Evolutionary conservation across 2,888 invertebrate species (phyloP).

Genomic region (Salpingus planirostris): DNA sequence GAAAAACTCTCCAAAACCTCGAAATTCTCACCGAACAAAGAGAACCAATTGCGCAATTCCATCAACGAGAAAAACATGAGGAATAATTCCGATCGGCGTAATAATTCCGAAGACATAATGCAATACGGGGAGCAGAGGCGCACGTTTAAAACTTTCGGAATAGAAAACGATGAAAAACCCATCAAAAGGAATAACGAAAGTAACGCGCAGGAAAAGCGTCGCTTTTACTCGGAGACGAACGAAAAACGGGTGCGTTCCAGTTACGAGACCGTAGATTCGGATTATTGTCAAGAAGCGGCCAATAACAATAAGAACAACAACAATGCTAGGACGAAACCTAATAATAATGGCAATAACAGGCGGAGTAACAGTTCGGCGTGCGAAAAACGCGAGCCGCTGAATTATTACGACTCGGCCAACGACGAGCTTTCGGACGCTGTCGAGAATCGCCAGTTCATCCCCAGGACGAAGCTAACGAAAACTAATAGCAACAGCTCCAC

Average conservation of each 20-base stretch:
- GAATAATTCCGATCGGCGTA: slow-evolving; percentile 22
- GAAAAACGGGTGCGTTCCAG: slow-evolving; percentile 30
- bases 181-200: slow-evolving; percentile 15
- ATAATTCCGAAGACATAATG: slow-evolving; percentile 27
- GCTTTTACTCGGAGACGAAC: slow-evolving; percentile 26
- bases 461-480: slow-evolving; percentile 62
- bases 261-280: slow-evolving; percentile 37
- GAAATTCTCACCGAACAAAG: slow-evolving; percentile 36
- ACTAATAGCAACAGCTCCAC: slow-evolving; percentile 40
- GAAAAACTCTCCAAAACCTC: slow-evolving; percentile 40
- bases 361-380: slow-evolving; percentile 18
- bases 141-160: slow-evolving; percentile 37
- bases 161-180: slow-evolving; percentile 24
- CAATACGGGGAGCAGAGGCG: slow-evolving; percentile 27
- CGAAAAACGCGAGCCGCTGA: slow-evolving; percentile 25
- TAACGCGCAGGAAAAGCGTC: too few relatives aligned
- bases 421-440: slow-evolving; percentile 37
- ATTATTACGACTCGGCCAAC: slow-evolving; percentile 36
- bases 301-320: slow-evolving; percentile 18
- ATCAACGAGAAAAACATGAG: slow-evolving; percentile 28
- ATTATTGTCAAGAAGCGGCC: slow-evolving; percentile 22
- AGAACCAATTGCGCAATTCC: slow-evolving; percentile 21
- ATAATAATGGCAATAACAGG: slow-evolving; percentile 9
- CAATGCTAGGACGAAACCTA: too few relatives aligned
- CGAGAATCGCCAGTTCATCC: slow-evolving; percentile 52